Evolutionary conservation across 2,888 invertebrate species (phyloP).

Genomic region (Emmelina monodactyla): DNA sequence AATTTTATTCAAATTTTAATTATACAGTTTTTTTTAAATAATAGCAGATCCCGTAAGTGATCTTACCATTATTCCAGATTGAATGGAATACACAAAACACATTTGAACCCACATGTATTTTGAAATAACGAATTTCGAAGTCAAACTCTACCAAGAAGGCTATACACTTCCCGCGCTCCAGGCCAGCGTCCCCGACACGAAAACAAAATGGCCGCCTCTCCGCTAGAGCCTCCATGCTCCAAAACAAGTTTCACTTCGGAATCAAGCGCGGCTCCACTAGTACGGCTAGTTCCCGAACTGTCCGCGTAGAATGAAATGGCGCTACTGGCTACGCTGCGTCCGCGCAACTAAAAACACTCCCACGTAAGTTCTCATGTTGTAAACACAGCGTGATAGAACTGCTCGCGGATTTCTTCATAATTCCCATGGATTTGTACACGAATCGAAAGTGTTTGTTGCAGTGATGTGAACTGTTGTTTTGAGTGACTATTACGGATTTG

Average conservation of each 20-base stretch:
- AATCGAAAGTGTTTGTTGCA: constrained; percentile 31
- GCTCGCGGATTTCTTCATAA: constrained; percentile 28
- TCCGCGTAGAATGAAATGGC: constrained; percentile 31
- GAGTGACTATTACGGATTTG: constrained; percentile 21
- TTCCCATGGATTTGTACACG: constrained; percentile 33
- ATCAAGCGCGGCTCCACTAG: constrained; percentile 32
- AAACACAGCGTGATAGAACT: constrained; percentile 40
- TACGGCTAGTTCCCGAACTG: constrained; percentile 40
- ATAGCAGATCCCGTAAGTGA: no score
- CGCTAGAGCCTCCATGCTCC: constrained; percentile 23
- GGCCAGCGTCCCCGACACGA: not conserved
- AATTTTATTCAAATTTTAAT: no score
- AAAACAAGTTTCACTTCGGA: constrained; percentile 27
- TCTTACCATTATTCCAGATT: no score
- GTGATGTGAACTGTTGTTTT: constrained; percentile 40
- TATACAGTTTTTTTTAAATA: no score
- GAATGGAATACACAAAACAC: no score
- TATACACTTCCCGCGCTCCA: not conserved
- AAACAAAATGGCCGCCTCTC: constrained; percentile 52
- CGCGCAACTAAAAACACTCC: constrained; percentile 37
- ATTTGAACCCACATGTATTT: no score
- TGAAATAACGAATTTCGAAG: no score
- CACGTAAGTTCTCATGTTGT: constrained; percentile 52
- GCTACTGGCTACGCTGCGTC: constrained; percentile 32
- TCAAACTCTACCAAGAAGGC: no score